Conservation (phyloP, 2,113 vertebrate species). For the Corvus moneduloides region DNA sequence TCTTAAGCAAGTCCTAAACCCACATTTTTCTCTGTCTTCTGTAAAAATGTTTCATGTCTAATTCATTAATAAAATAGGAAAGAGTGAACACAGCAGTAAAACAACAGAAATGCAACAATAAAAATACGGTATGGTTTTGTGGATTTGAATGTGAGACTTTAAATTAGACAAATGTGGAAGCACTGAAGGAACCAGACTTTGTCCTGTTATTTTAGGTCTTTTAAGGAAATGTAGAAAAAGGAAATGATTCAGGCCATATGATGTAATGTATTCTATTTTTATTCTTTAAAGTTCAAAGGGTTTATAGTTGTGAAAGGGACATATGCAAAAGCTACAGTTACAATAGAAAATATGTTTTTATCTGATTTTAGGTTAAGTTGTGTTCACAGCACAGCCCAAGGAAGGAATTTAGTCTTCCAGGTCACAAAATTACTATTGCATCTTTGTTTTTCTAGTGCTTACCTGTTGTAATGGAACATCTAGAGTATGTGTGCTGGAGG, state of each 20-base stretch:
- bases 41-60: neutral
- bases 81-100: neutral
- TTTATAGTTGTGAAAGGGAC: constrained; percentile 69
- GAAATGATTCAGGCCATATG: constrained; percentile 66
- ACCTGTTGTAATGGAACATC: neutral
- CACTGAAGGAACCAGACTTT: constrained; percentile 43
- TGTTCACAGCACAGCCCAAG: neutral
- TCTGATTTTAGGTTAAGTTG: neutral
- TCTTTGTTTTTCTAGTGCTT: neutral
- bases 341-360: neutral
- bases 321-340: constrained; percentile 35
- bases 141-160: neutral
- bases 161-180: neutral
- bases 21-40: neutral
- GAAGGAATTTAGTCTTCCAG: neutral
- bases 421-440: neutral
- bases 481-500: neutral
- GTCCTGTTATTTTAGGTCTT: constrained; percentile 67
- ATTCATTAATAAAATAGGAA: neutral
- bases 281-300: constrained; percentile 48
- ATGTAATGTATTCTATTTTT: constrained; percentile 78
- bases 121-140: neutral
- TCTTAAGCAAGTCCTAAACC: neutral
- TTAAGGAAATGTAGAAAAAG: constrained; percentile 74
- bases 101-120: neutral